These are phyloP conservation scores for Rhabdomys dilectus DNA, from an alignment of 2,113 vertebrate species.

Conservation along the genomic window DNA sequence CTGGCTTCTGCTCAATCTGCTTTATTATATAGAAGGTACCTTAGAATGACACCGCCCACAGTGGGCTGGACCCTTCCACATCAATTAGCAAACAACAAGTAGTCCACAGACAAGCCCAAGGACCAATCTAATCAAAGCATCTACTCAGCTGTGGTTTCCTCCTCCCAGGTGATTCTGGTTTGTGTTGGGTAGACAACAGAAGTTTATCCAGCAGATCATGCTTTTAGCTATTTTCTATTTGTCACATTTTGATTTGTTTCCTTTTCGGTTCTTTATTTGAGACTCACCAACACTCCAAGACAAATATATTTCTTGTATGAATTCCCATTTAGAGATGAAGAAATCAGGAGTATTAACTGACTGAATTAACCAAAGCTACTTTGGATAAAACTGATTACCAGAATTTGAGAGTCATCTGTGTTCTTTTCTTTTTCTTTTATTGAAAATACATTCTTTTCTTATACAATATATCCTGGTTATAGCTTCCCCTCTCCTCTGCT, in stretches of 20 bases:
- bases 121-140: not conserved
- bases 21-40: not conserved
- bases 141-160: not conserved
- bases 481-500: not conserved
- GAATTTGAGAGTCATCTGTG: constrained; percentile 22
- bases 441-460: not conserved
- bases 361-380: not conserved
- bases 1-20: not conserved
- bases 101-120: no score
- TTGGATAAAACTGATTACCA: not conserved
- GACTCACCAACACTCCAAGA: not conserved
- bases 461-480: no score
- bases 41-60: not conserved
- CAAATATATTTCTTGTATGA: not conserved
- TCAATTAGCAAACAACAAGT: not conserved
- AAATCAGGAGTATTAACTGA: not conserved
- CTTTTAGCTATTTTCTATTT: constrained; percentile 35
- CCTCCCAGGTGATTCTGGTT: not conserved
- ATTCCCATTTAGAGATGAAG: constrained; percentile 28
- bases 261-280: not conserved
- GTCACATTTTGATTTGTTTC: not conserved
- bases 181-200: not conserved
- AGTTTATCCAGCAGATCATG: not conserved
- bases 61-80: not conserved
- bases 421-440: not conserved